These are phyloP conservation scores for Timandra comae DNA, from an alignment of 2,888 invertebrate genomes.

Conservation along the genomic window DNA sequence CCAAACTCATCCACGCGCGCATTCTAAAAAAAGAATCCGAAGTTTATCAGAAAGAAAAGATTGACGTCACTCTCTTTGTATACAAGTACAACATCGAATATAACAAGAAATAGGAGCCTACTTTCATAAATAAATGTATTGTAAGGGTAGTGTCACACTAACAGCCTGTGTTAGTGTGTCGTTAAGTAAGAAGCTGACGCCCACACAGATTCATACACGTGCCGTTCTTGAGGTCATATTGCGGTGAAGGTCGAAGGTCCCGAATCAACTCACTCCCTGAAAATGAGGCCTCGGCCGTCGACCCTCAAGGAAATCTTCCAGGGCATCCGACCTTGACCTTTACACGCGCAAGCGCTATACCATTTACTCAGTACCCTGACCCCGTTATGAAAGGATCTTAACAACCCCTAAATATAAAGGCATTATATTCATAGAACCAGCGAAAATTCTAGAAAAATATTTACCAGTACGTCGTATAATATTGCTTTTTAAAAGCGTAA, in stretches of 20 bases:
- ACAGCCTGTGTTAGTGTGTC: no score
- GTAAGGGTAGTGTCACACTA: no score
- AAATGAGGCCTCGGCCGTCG: conserved; percentile 59
- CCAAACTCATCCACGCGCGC: no score
- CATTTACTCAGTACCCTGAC: conserved; percentile 66
- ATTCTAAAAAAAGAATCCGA: no score
- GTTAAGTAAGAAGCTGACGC: conserved; percentile 38
- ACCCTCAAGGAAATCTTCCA: conserved; percentile 72
- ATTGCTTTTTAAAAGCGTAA: no score
- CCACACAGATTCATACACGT: conserved; percentile 58
- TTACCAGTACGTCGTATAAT: no score
- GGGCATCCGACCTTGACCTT: conserved; percentile 71
- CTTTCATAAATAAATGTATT: no score
- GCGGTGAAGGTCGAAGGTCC: conserved; percentile 64
- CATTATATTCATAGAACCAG: conserved; percentile 2
- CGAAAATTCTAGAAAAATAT: conserved; percentile 12
- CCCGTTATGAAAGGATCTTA: conserved; percentile 60
- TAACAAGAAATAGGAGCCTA: no score
- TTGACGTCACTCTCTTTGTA: no score
- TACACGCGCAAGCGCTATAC: conserved; percentile 68
- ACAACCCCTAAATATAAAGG: conserved; percentile 23
- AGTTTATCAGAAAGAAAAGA: no score
- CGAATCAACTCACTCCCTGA: conserved; percentile 59
- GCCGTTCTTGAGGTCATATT: conserved; percentile 48
- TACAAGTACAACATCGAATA: no score